Conservation (phyloP, 1,140 invertebrate species). For the Pseudomyrmex pallidus region DNA sequence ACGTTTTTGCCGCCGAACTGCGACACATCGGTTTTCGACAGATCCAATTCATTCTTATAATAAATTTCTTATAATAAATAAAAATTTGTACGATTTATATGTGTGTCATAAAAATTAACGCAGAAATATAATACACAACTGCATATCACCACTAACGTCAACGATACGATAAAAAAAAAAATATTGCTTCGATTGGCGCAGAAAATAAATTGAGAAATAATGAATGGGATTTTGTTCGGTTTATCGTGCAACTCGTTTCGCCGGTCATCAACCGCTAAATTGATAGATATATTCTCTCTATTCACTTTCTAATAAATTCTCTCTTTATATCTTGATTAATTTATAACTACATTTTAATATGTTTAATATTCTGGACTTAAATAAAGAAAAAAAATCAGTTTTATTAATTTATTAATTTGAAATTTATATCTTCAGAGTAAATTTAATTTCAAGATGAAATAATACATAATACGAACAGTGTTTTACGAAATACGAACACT, state of each 20-base stretch:
- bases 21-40: conserved; percentile 17
- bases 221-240: conserved; percentile 23
- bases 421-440: too few relatives aligned
- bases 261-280: not conserved
- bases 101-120: not conserved
- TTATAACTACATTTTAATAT: not conserved
- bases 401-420: too few relatives aligned
- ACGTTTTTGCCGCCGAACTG: conserved; percentile 13
- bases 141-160: not conserved
- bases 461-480: not conserved
- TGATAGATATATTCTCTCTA: not conserved
- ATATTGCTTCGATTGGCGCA: not conserved
- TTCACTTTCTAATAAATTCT: conserved; percentile 16
- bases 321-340: not conserved
- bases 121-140: not conserved
- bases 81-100: conserved; percentile 38
- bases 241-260: not conserved
- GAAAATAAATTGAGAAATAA: conserved; percentile 29
- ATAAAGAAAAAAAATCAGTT: too few relatives aligned
- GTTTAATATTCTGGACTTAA: not conserved
- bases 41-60: conserved; percentile 21
- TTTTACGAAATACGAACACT: conserved; percentile 70
- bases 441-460: not conserved
- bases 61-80: not conserved
- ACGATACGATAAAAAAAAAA: conserved; percentile 15